Percentiles rank a stretch among this genome's conserved stretches.
These are phyloP conservation scores for Sicus ferrugineus DNA, from an alignment of 2,888 invertebrate genomes.

Conservation along the genomic window DNA sequence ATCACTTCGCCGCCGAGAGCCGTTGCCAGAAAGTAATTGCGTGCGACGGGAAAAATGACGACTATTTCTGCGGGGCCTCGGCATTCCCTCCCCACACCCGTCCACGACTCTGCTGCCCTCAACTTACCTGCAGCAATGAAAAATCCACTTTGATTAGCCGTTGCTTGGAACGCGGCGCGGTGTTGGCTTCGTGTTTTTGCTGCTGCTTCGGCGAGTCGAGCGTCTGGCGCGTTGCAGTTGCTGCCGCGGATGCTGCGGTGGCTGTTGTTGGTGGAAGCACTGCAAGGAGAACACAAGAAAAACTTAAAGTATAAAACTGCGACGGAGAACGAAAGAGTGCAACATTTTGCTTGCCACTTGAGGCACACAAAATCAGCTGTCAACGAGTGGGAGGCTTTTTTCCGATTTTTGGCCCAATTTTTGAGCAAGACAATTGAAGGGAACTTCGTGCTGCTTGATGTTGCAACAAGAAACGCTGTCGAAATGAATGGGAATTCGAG, in stretches of 20 bases:
- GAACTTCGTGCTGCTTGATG: no score
- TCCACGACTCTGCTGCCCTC: not conserved
- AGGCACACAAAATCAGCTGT: no score
- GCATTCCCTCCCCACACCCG: not conserved
- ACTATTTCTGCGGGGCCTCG: not conserved
- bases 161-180: constrained; percentile 60
- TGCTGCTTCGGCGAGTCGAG: constrained; percentile 52
- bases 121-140: constrained; percentile 74
- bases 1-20: not conserved
- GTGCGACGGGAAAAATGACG: not conserved
- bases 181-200: constrained; percentile 64
- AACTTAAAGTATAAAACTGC: no score
- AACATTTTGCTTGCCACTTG: no score
- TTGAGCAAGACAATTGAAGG: no score
- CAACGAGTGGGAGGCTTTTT: no score
- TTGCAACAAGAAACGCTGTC: no score
- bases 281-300: no score
- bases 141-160: constrained; percentile 88
- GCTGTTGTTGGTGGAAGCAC: constrained; percentile 58
- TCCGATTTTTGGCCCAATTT: no score
- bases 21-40: not conserved
- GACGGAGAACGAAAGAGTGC: no score
- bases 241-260: constrained; percentile 34
- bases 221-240: constrained; percentile 43
- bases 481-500: no score